Evolutionary conservation across 2,113 vertebrate species (phyloP).

Genomic region (Xenopus borealis): DNA sequence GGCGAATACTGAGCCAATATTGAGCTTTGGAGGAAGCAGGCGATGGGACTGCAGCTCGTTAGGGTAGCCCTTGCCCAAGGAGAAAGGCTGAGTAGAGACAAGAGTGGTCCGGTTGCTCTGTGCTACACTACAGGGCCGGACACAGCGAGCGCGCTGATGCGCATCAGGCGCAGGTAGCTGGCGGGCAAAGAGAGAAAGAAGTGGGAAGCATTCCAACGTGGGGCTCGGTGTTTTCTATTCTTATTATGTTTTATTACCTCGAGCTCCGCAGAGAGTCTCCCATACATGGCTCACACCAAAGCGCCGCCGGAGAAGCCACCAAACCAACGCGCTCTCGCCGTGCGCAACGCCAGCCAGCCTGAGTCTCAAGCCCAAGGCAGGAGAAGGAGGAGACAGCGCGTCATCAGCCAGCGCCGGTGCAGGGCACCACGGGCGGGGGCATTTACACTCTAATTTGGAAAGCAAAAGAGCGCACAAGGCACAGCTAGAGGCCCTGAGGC

Average conservation of each 20-base stretch:
- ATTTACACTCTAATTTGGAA: not conserved
- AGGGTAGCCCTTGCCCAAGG: not conserved
- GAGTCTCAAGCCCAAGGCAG: slow-evolving; percentile 18
- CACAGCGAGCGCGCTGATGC: slow-evolving; percentile 16
- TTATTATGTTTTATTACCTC: slow-evolving; percentile 15
- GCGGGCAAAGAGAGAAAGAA: not conserved
- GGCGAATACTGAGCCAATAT: not conserved
- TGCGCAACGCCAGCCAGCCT: slow-evolving; percentile 28
- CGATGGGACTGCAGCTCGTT: not conserved
- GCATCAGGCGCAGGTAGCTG: slow-evolving; percentile 7
- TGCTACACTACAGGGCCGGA: slow-evolving; percentile 1
- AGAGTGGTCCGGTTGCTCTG: no score
- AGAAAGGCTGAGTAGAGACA: not conserved
- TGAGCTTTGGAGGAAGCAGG: not conserved
- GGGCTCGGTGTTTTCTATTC: not conserved
- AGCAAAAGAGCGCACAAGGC: not conserved
- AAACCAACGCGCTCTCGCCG: slow-evolving; percentile 32
- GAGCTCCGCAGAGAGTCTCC: slow-evolving; percentile 7
- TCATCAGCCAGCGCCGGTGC: slow-evolving; percentile 37
- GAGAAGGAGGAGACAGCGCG: slow-evolving; percentile 33
- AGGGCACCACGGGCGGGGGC: slow-evolving; percentile 11
- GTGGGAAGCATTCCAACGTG: not conserved
- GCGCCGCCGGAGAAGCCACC: slow-evolving; percentile 19
- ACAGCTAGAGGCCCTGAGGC: not conserved
- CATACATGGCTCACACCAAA: slow-evolving; percentile 27